These are phyloP conservation scores for Rhodophaea formosa DNA, from an alignment of 2,888 invertebrate species.

Conservation along the genomic window DNA sequence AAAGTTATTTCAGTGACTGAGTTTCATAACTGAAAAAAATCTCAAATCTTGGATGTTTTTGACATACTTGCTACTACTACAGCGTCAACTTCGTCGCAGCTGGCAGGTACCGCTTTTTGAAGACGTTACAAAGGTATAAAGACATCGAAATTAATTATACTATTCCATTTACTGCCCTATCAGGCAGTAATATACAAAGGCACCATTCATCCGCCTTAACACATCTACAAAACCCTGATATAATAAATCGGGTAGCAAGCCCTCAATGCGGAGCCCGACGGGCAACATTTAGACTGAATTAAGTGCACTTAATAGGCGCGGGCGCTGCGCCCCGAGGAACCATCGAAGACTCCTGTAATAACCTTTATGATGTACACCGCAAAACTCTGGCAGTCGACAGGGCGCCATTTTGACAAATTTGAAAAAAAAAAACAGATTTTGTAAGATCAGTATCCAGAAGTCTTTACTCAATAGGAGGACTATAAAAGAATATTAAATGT, in stretches of 20 bases:
- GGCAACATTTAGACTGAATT: slow-evolving; percentile 73
- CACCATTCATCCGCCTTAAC: no score
- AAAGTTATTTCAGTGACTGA: no score
- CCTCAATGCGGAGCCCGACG: slow-evolving; percentile 36
- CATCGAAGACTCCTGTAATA: background rate
- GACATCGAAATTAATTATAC: no score
- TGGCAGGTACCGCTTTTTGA: no score
- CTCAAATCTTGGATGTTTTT: no score
- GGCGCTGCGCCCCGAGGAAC: slow-evolving; percentile 59
- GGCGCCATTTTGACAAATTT: background rate
- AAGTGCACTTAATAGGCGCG: slow-evolving; percentile 74
- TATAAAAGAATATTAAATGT: background rate
- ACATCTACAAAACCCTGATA: background rate
- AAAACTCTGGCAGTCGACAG: slow-evolving; percentile 45
- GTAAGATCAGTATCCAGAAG: no score
- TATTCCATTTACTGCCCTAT: no score
- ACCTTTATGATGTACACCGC: slow-evolving; percentile 46
- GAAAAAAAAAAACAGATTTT: background rate
- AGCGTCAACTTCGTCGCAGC: no score
- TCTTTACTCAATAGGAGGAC: background rate
- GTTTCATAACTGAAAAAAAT: no score
- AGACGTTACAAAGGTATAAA: no score
- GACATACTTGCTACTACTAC: no score
- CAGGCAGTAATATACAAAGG: no score
- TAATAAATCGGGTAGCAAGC: slow-evolving; percentile 3